A percentile compares a stretch with the other conserved stretches of the same genome.
Conservation (phyloP, 2,113 vertebrate species). For the Beaufortia kweichowensis region DNA sequence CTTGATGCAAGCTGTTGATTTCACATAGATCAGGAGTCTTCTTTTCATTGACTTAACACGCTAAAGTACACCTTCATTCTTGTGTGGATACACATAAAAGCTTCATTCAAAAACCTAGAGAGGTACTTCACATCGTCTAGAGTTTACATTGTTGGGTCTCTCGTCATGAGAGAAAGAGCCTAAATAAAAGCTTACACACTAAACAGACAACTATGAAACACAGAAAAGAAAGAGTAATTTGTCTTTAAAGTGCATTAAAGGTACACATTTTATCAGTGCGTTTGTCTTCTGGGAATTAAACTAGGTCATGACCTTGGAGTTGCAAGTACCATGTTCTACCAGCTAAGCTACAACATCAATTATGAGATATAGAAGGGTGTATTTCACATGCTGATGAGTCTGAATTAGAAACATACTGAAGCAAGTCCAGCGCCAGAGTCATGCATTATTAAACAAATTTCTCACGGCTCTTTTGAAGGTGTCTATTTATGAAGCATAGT, state of each 20-base stretch:
- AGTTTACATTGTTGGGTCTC: too few species aligned
- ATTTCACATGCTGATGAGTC: conserved; percentile 47
- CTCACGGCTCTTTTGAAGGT: conserved; percentile 43
- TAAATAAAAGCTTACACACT: too few species aligned
- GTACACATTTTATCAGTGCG: too few species aligned
- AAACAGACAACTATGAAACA: too few species aligned
- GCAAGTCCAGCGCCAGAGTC: conserved; percentile 47
- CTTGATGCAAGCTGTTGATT: conserved; percentile 8
- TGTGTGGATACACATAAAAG: conserved; percentile 49
- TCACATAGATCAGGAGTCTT: conserved; percentile 31
- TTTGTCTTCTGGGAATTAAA: too few species aligned
- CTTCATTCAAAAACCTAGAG: conserved; percentile 23
- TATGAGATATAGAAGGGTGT: conserved; percentile 25
- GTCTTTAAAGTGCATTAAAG: too few species aligned
- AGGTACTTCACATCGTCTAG: background rate
- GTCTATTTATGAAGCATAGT: conserved; percentile 43
- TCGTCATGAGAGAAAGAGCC: too few species aligned
- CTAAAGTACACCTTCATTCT: background rate
- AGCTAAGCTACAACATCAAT: background rate
- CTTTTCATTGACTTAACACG: background rate
- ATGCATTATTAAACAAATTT: conserved; percentile 56
- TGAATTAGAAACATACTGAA: conserved; percentile 57
- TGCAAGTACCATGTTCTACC: too few species aligned
- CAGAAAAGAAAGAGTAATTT: too few species aligned
- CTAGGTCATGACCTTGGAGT: too few species aligned